Percentiles rank a stretch among this genome's conserved stretches.
These are phyloP conservation scores for Phodopus roborovskii DNA, from an alignment of 2,113 vertebrate genomes.

Conservation along the genomic window DNA sequence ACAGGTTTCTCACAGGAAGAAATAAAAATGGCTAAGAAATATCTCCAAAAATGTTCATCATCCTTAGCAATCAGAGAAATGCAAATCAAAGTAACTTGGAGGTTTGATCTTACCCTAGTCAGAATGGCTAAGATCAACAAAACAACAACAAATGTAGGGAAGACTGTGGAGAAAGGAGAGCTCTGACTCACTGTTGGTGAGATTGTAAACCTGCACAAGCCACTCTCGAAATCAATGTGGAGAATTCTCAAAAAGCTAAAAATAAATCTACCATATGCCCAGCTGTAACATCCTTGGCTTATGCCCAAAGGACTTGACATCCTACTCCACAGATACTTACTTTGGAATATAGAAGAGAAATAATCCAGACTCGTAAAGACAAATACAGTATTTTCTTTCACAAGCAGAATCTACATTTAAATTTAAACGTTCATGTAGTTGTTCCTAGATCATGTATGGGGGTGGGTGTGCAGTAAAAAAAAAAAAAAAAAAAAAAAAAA, in stretches of 20 bases:
- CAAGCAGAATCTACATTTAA: neutral
- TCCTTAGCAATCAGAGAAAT: neutral
- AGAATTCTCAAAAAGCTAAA: neutral
- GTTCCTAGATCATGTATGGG: neutral
- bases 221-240: neutral
- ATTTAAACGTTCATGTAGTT: neutral
- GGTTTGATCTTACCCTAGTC: neutral
- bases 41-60: neutral
- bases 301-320: neutral
- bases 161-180: neutral
- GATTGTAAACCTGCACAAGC: neutral
- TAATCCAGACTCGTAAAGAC: neutral
- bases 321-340: neutral
- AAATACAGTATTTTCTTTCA: neutral
- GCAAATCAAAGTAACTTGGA: neutral
- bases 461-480: neutral
- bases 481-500: too few relatives aligned
- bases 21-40: neutral
- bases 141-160: too few relatives aligned
- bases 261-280: neutral
- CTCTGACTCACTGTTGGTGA: neutral
- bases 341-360: neutral
- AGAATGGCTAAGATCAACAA: neutral
- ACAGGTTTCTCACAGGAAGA: neutral
- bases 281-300: neutral